Evolutionary conservation across 2,113 vertebrate genomes (phyloP).

Genomic region (Trematocara zebra): DNA sequence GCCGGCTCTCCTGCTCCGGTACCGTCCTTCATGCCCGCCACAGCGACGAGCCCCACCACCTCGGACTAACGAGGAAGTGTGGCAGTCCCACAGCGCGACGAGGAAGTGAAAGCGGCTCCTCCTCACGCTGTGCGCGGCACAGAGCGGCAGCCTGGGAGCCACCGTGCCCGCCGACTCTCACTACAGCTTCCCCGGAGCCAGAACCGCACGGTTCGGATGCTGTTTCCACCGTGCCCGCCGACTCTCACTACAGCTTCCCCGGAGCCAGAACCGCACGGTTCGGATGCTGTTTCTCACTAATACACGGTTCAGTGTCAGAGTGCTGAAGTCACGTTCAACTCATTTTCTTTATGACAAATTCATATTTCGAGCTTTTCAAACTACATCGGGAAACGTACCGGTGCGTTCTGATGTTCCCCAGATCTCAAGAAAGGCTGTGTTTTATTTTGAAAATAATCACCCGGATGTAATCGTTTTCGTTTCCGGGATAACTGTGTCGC

Average conservation of each 20-base stretch:
- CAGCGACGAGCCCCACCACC: neutral
- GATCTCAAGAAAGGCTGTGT: neutral
- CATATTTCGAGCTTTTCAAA: neutral
- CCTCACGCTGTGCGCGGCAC: neutral
- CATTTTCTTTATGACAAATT: neutral
- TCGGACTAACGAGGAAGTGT: slow-evolving; percentile 14
- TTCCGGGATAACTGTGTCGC: neutral
- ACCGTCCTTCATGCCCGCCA: slow-evolving; percentile 45
- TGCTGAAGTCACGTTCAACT: neutral
- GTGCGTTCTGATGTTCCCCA: neutral
- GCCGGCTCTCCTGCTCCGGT: neutral
- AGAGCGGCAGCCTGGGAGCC: neutral
- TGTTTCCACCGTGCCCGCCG: neutral
- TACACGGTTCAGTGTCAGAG: neutral
- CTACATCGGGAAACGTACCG: neutral
- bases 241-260: neutral
- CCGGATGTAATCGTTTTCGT: neutral
- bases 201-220: neutral
- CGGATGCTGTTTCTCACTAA: neutral
- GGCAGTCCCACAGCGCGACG: neutral
- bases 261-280: neutral
- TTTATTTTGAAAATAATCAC: neutral
- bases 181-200: neutral
- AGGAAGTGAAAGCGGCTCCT: slow-evolving; percentile 44
- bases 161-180: neutral